Percentiles rank a stretch among this genome's conserved stretches.
phyloP scores from a whole-genome alignment of 2,797 vertebrate genomes.

The Loris lydekkerianus region DNA sequence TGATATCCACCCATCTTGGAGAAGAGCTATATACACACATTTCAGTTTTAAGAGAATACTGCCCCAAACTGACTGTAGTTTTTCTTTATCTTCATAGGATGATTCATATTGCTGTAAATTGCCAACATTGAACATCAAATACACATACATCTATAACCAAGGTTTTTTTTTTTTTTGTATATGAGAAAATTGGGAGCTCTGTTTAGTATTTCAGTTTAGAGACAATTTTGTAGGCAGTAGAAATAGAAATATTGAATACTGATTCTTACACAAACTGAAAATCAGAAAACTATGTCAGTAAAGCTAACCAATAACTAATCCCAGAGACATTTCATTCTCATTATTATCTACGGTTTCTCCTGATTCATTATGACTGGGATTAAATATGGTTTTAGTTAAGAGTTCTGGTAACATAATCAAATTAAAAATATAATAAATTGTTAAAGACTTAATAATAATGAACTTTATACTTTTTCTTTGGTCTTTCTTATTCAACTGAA shows the following conservation, averaged over 20 bases:
- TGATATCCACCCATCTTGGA: background rate
- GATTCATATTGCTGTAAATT: background rate
- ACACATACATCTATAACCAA: background rate
- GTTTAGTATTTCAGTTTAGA: constrained; percentile 1
- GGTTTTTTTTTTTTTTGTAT: background rate
- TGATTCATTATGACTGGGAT: background rate
- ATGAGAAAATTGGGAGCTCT: background rate
- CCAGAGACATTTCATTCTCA: constrained; percentile 3
- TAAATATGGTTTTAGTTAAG: constrained; percentile 4
- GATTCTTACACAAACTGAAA: background rate
- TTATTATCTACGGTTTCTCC: background rate
- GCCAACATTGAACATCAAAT: background rate
- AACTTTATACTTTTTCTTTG: background rate
- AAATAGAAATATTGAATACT: background rate
- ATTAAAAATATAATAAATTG: background rate
- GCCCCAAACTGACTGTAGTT: background rate
- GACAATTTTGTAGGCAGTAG: background rate
- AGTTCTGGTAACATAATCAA: background rate
- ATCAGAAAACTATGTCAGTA: background rate
- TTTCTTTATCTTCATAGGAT: background rate
- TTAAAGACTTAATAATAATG: background rate
- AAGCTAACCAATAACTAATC: background rate
- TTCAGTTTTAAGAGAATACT: background rate
- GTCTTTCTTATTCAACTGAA: background rate
- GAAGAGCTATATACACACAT: background rate